These are phyloP conservation scores for Strix uralensis DNA, from an alignment of 2,113 vertebrate genomes.

Conservation along the genomic window DNA sequence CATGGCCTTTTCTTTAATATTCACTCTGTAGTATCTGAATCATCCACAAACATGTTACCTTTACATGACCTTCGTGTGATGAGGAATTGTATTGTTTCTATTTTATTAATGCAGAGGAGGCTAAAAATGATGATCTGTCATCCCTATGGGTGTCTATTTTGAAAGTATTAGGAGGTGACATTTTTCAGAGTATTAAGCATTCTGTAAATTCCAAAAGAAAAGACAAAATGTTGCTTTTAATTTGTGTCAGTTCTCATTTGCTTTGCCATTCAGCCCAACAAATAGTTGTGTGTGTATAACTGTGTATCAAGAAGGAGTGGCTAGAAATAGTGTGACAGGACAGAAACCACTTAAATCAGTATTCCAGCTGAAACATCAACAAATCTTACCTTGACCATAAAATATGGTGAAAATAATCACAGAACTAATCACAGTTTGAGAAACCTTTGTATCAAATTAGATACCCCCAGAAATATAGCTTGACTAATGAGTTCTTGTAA, in stretches of 20 bases:
- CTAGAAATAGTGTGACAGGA: background rate
- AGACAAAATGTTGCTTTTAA: background rate
- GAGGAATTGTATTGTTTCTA: background rate
- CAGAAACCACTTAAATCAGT: background rate
- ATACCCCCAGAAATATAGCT: background rate
- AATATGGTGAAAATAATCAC: background rate
- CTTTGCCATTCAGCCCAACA: background rate
- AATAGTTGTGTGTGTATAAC: background rate
- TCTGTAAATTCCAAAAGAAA: background rate
- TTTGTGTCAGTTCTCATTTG: background rate
- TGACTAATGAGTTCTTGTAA: background rate
- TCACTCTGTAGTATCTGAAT: background rate
- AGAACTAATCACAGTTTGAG: background rate
- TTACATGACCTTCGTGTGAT: background rate
- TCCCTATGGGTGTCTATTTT: background rate
- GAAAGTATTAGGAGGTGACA: background rate
- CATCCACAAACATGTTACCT: background rate
- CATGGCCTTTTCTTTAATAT: background rate
- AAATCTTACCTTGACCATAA: background rate
- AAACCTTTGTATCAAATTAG: background rate
- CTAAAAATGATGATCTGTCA: background rate
- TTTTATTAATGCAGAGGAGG: background rate
- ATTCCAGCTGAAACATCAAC: background rate
- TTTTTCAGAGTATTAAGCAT: background rate
- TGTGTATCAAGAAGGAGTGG: background rate